A percentile compares a stretch with the other conserved stretches of the same genome.
Conservation (phyloP, 1,140 invertebrate species). For the Drosophila bocki region DNA sequence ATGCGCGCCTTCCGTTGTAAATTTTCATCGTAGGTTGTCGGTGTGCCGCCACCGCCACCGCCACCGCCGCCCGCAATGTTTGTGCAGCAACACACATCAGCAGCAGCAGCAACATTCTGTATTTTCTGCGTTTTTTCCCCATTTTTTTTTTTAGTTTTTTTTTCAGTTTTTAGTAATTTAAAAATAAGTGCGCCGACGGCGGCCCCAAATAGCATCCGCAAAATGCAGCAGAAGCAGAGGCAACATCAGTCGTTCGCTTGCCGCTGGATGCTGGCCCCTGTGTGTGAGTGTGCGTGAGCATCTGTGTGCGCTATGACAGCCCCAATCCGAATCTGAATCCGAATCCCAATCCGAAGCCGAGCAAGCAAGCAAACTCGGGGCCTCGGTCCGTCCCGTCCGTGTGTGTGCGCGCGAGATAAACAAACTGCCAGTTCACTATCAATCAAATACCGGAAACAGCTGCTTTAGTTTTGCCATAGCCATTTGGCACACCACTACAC, state of each 20-base stretch:
- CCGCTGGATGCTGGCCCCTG: constrained; percentile 39
- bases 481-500: constrained; percentile 77
- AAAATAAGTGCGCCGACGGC: constrained; percentile 81
- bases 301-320: constrained; percentile 44
- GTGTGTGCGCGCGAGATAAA: constrained; percentile 80
- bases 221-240: constrained; percentile 64
- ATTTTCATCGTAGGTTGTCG: constrained; percentile 58
- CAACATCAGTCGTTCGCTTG: constrained; percentile 21
- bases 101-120: constrained; percentile 49
- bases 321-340: constrained; percentile 38
- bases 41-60: constrained; percentile 51
- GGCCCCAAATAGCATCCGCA: constrained; percentile 82
- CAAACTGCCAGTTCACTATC: constrained; percentile 85
- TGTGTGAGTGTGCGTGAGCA: constrained; percentile 20
- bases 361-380: constrained; percentile 30
- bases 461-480: constrained; percentile 85
- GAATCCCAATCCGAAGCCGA: constrained; percentile 32
- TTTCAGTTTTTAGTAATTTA: constrained; percentile 81
- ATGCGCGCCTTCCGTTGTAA: constrained; percentile 66
- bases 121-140: constrained; percentile 29
- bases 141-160: constrained; percentile 22
- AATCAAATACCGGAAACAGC: constrained; percentile 85
- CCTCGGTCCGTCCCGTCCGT: constrained; percentile 42
- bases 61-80: constrained; percentile 63
- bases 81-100: constrained; percentile 48